Conservation (phyloP, 2,797 vertebrate species). For the Acrossocheilus wenchowensis region DNA sequence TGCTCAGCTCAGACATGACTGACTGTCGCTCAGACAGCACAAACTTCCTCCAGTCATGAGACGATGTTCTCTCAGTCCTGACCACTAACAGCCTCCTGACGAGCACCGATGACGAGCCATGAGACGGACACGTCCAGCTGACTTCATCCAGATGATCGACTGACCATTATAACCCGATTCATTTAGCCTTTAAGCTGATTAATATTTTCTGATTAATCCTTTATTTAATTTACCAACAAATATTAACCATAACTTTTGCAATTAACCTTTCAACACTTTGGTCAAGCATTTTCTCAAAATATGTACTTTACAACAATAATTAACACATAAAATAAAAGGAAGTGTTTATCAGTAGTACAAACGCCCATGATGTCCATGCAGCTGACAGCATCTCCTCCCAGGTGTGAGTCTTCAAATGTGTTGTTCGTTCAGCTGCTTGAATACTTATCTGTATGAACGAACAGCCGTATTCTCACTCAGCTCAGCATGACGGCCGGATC, state of each 20-base stretch:
- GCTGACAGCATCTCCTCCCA: neutral
- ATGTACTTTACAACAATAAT: no score
- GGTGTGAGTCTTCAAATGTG: neutral
- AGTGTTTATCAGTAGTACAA: neutral
- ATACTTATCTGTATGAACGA: neutral
- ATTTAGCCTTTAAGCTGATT: no score
- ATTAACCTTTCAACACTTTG: neutral
- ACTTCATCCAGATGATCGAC: neutral
- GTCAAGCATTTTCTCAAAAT: neutral
- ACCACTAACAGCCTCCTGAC: conserved; percentile 4
- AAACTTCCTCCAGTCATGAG: conserved; percentile 1
- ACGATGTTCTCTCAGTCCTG: neutral
- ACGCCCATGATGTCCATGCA: neutral
- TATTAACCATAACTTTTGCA: neutral
- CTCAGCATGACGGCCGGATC: neutral
- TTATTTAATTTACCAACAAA: neutral
- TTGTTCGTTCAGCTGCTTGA: neutral
- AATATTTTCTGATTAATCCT: no score
- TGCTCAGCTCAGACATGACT: neutral
- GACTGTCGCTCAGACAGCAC: neutral
- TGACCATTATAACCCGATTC: no score
- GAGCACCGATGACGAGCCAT: neutral
- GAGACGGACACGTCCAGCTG: neutral
- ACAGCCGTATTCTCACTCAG: neutral
- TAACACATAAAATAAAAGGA: neutral